Base-by-base conservation (phyloP, 2,113 vertebrate genomes). In the Neolamprologus toae region DNA sequence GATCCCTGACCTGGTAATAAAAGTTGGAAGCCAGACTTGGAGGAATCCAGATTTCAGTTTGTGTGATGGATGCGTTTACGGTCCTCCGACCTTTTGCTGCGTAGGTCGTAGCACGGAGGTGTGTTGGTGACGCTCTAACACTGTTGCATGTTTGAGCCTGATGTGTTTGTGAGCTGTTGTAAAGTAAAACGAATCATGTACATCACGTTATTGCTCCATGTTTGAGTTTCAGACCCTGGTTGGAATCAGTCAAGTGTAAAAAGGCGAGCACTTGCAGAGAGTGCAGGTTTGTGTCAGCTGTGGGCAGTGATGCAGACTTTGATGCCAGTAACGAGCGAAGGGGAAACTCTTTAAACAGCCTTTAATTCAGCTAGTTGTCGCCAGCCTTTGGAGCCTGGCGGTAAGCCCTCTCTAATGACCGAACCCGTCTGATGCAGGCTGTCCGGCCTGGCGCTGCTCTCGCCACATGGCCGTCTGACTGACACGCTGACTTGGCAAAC, bases 391-490 rank as follows among this genome's bases (percentile, higher is more conserved):
- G 16, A 35, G 26, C n/a, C 37, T 10, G 49, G 57, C 53, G 83
- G 45, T 81, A 31, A 85, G 33, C 86, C 49, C 80, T 55, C 21
- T 42, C 28, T 84, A 51, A 82, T 45, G 83, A 33, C 54, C 49
- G 37, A 19, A 49, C 83, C 90, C 45, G n/a, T 88, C 73, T 82
- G 82, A 78, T 89, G 49, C 88, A 83, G 84, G 80, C 87, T 68
- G 83, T 89, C 87, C 37, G 3, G 68, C 81, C 88, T 81, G 89
- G 84, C 88, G 19, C 83, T 12, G 12, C 61, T 71, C 54, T 11
- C 19, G 80, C 84, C 88, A 85, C 86, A 84, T 84, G 89, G 87
- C 83, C 14, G 66, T 82, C 86, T 85, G 86, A 87, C 85, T 51
- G 80, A 90, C 73, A 23, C 16, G 9, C 84, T 61, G 86, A 31